phyloP scores from a whole-genome alignment of 2,113 vertebrate genomes.

The Pelusios castaneus region DNA sequence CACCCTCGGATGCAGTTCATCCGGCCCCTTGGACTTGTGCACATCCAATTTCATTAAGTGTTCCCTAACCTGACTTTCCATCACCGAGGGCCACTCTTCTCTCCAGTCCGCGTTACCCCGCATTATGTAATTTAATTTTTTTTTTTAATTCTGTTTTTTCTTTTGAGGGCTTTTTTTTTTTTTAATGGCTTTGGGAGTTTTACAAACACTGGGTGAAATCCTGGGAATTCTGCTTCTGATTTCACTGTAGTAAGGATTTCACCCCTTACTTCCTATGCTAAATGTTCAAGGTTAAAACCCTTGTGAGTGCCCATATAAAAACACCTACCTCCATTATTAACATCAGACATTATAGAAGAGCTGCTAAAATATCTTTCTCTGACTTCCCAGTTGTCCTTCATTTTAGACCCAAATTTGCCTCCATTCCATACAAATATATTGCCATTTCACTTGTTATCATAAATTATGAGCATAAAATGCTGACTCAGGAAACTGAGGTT shows the following conservation, averaged over 20 bases:
- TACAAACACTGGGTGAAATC: background rate
- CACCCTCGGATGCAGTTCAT: too few species aligned
- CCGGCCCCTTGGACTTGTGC: too few species aligned
- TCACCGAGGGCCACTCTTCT: too few species aligned
- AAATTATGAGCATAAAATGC: constrained; percentile 74
- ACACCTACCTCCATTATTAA: background rate
- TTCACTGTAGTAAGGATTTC: background rate
- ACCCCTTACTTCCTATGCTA: background rate
- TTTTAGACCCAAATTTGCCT: constrained; percentile 51
- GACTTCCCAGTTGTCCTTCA: constrained; percentile 30
- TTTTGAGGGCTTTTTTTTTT: constrained; percentile 7
- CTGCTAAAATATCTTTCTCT: background rate
- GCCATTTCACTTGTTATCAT: constrained; percentile 68
- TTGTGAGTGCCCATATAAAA: background rate
- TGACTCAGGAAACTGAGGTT: constrained; percentile 80
- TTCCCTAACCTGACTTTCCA: too few species aligned
- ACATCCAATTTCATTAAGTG: too few species aligned
- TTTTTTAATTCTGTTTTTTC: constrained; percentile 52
- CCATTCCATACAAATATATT: constrained; percentile 65
- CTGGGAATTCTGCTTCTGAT: background rate
- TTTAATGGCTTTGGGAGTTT: constrained; percentile 5
- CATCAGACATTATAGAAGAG: background rate
- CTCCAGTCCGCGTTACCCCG: too few species aligned
- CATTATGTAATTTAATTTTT: constrained; percentile 72
- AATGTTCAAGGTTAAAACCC: background rate